Evolutionary conservation across 2,888 invertebrate species (phyloP).

Genomic region (Mythimna loreyi): DNA sequence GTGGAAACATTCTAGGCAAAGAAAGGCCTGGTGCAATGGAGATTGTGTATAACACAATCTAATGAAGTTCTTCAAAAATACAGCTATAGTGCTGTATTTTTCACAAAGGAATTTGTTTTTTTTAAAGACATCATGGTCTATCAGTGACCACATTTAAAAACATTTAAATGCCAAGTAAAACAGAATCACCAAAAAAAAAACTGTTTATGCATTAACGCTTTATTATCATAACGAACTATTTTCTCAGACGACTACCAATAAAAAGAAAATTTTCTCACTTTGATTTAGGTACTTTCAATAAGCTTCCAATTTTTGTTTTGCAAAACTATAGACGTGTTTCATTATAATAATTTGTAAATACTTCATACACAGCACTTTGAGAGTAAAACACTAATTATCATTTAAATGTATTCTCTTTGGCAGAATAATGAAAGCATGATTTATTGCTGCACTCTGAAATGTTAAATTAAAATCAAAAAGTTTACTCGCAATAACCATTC

Average conservation of each 20-base stretch:
- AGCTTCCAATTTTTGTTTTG: conserved; percentile 24
- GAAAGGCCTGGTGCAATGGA: no score
- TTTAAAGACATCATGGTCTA: no score
- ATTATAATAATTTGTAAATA: conserved; percentile 37
- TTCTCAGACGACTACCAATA: neutral
- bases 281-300: conserved; percentile 17
- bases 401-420: conserved; percentile 24
- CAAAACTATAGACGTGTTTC: conserved; percentile 11
- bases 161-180: no score
- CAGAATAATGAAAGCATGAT: conserved; percentile 14
- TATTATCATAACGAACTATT: neutral
- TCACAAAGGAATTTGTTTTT: no score
- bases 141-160: no score
- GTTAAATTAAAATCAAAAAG: conserved; percentile 11
- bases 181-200: neutral
- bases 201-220: neutral
- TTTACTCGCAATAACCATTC: neutral
- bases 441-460: conserved; percentile 10
- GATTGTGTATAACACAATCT: no score
- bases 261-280: neutral
- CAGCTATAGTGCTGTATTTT: no score
- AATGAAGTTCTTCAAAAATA: no score
- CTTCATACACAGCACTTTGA: conserved; percentile 4
- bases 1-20: no score
- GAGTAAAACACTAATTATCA: conserved; percentile 24